These are phyloP conservation scores for Phyto melanocephala DNA, from an alignment of 2,888 invertebrate species.

Conservation along the genomic window DNA sequence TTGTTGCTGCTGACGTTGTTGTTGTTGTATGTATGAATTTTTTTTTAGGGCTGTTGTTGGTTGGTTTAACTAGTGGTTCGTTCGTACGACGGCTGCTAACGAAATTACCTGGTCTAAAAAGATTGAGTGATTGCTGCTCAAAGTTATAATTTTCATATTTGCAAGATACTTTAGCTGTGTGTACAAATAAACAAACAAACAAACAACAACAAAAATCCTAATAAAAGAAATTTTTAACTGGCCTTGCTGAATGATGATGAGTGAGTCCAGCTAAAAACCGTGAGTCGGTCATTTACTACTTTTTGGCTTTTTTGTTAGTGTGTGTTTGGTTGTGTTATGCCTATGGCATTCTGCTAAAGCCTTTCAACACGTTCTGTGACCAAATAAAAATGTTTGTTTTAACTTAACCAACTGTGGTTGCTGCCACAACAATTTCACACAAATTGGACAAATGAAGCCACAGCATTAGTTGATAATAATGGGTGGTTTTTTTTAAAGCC, in stretches of 20 bases:
- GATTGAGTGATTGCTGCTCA: conserved; percentile 79
- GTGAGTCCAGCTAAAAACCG: conserved; percentile 45
- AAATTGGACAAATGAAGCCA: conserved; percentile 71
- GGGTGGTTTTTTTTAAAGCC: conserved; percentile 62
- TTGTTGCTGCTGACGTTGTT: no score
- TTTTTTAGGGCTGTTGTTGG: neutral
- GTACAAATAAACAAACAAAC: conserved; percentile 1
- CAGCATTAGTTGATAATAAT: conserved; percentile 69
- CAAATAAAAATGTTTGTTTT: conserved; percentile 70
- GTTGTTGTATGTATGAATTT: neutral
- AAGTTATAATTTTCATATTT: conserved; percentile 79
- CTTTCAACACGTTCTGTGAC: conserved; percentile 67
- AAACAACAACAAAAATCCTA: neutral
- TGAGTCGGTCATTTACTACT: conserved; percentile 55
- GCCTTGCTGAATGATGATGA: conserved; percentile 29
- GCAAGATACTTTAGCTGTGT: conserved; percentile 66
- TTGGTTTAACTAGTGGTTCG: neutral
- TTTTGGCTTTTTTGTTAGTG: conserved; percentile 9
- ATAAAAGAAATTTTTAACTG: neutral
- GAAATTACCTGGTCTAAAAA: conserved; percentile 66
- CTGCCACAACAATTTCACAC: conserved; percentile 65
- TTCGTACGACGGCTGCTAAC: conserved; percentile 41
- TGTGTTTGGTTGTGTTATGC: conserved; percentile 30
- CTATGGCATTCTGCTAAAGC: conserved; percentile 53
- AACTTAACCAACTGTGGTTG: conserved; percentile 64